Base-by-base conservation (phyloP, 2,797 vertebrate genomes). In the Anguilla megastoma region DNA sequence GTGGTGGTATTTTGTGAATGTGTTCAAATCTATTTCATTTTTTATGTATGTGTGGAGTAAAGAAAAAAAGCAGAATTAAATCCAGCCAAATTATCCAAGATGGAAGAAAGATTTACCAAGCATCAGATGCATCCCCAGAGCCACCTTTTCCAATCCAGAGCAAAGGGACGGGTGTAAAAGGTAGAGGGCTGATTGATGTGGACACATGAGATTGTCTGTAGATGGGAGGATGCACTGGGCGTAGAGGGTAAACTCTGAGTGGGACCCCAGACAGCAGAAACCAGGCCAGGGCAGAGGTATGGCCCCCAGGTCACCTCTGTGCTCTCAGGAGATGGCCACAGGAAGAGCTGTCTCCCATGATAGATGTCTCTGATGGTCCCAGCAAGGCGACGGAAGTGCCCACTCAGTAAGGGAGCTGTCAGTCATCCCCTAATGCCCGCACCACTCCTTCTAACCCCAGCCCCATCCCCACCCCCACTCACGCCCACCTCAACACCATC, bases 331-430 rank as follows among this genome's bases (percentile, higher is more conserved):
- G 89, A 92, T 86, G 89, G 79, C 91, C 86, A 74, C 63, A 88
- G 92, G 90, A 91, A 90, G 90, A 89, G 80, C 90, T 93, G 92
- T 93, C 90, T 87, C 89, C 90, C 88, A 90, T 93, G 91, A 94
- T 93, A 92, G 92, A 93, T 93, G 92, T 93, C 93, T 94, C 90
- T 92, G 91, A 91, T 90, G 93, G 90, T 88, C 71, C 86, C 45
- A 87, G 84, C 87, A 87, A 71, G 79, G 79, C 27, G 24, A 82
- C 45, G 41, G 79, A 82, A 50, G 41, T 82, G 41, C 79, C 45
- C 18, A n/a, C 45, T 82, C 79, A 82, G 79, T 50, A 24, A 82
- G 45, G 79, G 41, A 82, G 79, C 79, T n/a, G 79, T 82, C 79
- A 82, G 36, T 41, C 41, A 87, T 80, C 30, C 2, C 50, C 50